Base-by-base conservation (phyloP, 2,797 vertebrate species). In the Sebastes umbrosus region DNA sequence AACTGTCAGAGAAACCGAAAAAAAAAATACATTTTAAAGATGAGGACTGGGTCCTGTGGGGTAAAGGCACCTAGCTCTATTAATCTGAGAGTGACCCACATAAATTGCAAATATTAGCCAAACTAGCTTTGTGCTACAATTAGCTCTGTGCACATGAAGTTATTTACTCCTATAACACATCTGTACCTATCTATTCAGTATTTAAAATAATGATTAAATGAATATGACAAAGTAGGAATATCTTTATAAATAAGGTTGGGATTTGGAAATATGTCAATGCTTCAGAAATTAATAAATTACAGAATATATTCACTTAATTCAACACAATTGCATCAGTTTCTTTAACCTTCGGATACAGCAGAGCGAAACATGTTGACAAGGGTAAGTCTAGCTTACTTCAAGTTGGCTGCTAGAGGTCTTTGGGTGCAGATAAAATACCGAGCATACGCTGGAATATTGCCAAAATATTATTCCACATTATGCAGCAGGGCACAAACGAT, bases 401-500 rank as follows among this genome's bases (percentile, higher is more conserved):
- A 65, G 39, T 54, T 12, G 22, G 22, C 29, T 57, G 59, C 25
- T 5, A 5, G 22, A 67, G 14, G 52, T 73, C 57, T 74, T 67
- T 52, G 54, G 34, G n/a, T 60, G 55, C 22, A 69, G 46, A 73
- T 57, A 55, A 63, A 80, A 60, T 27, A 63, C 31, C 7, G 20
- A 68, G 77, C 22, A 16, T 14, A 25, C 16, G 36, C 32, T 78
- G 29, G 68, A 82, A 69, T 60, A 69, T 25, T 84, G 29, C 65
- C 78, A 65, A 77, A 84, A 78, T 79, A 80, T 73, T 75, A 67
- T 36, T 77, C 20, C 46, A 66, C 69, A 83, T 75, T 82, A 77
- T 76, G 59, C 52, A 70, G 69, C 58, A 8, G 24, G 29, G 66
- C n/a, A 69, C 69, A 79, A 79, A 85, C 7, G 22, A 77, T 84